Percentiles rank a stretch among this genome's conserved stretches.
phyloP scores from a whole-genome alignment of 2,113 vertebrate genomes.

The Isichthys henryi region DNA sequence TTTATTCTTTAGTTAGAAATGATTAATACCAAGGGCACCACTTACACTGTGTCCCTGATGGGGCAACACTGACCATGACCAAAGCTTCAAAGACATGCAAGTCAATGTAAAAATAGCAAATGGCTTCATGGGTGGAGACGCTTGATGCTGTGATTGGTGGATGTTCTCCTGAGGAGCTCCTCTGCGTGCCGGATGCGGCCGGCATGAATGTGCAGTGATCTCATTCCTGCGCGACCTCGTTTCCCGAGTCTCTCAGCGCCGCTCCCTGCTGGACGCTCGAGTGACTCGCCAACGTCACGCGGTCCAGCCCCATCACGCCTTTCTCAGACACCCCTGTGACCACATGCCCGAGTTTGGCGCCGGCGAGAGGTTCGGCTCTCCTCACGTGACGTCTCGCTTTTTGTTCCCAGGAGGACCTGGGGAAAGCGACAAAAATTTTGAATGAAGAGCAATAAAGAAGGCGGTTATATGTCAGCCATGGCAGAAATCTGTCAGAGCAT shows the following conservation, averaged over 20 bases:
- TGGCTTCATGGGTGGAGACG: background rate
- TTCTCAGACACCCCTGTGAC: background rate
- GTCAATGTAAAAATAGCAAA: background rate
- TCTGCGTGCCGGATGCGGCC: background rate
- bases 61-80: background rate
- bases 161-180: constrained; percentile 32
- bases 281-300: constrained; percentile 12
- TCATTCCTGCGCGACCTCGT: constrained; percentile 26
- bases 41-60: background rate
- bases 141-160: constrained; percentile 18
- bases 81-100: background rate
- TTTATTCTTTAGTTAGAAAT: background rate
- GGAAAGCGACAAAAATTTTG: constrained; percentile 39
- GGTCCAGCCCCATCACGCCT: background rate
- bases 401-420: constrained; percentile 15
- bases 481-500: constrained; percentile 51
- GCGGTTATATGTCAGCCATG: constrained; percentile 42
- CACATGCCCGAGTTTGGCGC: background rate
- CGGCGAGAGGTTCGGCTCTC: background rate
- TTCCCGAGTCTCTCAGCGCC: constrained; percentile 34
- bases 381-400: constrained; percentile 44
- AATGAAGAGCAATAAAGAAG: constrained; percentile 43
- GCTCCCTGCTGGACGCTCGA: constrained; percentile 34
- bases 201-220: constrained; percentile 26
- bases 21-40: background rate